These are phyloP conservation scores for Xiphophorus couchianus DNA, from an alignment of 2,113 vertebrate genomes.

Conservation along the genomic window DNA sequence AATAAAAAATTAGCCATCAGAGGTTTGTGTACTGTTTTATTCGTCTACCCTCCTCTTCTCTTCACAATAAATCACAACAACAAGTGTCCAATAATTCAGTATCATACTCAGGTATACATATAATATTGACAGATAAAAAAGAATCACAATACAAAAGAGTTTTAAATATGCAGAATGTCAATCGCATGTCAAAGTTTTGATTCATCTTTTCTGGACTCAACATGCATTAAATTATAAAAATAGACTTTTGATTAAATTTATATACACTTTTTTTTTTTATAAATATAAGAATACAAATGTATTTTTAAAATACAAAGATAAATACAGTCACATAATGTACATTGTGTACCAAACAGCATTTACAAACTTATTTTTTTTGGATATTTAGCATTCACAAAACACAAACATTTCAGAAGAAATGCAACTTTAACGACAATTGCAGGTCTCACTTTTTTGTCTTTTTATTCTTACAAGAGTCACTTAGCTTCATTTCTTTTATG, in stretches of 20 bases:
- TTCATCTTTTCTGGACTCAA: conserved; percentile 72
- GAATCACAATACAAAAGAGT: conserved; percentile 74
- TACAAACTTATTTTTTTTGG: conserved; percentile 86
- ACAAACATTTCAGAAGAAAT: conserved; percentile 93
- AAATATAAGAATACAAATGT: conserved; percentile 99
- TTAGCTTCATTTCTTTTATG: conserved; percentile 22
- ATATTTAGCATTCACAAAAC: conserved; percentile 99
- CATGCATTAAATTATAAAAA: conserved; percentile 96
- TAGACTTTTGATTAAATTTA: conserved; percentile 93
- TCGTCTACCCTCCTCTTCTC: conserved; percentile 31
- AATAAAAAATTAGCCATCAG: not conserved
- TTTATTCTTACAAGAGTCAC: conserved; percentile 23
- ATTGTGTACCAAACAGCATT: conserved; percentile 90
- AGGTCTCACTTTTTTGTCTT: conserved; percentile 77
- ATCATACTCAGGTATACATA: conserved; percentile 69
- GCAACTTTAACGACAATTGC: conserved; percentile 89
- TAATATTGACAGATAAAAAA: conserved; percentile 67
- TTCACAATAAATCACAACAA: conserved; percentile 64
- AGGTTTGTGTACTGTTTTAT: conserved; percentile 53
- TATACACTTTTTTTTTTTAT: conserved; percentile 86
- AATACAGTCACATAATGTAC: conserved; percentile 99
- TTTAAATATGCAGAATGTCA: conserved; percentile 80
- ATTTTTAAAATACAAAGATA: conserved; percentile 99
- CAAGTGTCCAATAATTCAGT: conserved; percentile 62
- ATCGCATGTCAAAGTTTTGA: conserved; percentile 77